phyloP scores from a whole-genome alignment of 2,797 vertebrate genomes.

The Leptatherina wallacei region DNA sequence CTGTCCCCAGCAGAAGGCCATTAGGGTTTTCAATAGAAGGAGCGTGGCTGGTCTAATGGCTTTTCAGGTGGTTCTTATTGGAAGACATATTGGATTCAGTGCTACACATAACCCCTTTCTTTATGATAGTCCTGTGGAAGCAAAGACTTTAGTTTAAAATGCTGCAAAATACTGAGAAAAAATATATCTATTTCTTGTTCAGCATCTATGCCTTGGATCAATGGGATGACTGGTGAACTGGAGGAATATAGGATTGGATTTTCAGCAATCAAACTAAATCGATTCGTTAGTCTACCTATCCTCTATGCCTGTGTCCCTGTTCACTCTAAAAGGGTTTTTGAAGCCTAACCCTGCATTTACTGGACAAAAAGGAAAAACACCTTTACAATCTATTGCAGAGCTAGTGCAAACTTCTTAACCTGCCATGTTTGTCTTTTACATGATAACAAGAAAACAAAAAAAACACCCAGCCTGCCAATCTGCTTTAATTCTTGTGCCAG shows the following conservation, averaged over 20 bases:
- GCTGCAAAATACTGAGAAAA: constrained; percentile 1
- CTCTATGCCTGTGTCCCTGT: not conserved
- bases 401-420: not conserved
- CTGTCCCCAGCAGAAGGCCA: constrained; percentile 81
- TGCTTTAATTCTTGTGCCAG: constrained; percentile 11
- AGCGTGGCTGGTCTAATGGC: constrained; percentile 76
- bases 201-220: constrained; percentile 14
- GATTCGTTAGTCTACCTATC: not conserved
- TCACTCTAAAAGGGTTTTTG: not conserved
- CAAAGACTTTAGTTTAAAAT: constrained; percentile 24
- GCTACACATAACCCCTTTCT: constrained; percentile 54
- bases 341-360: not conserved
- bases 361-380: not conserved
- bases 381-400: constrained; percentile 6
- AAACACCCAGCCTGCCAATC: constrained; percentile 8
- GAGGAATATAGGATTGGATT: constrained; percentile 13
- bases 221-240: constrained; percentile 13
- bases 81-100: constrained; percentile 79
- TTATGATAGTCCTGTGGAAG: constrained; percentile 44
- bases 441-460: constrained; percentile 16
- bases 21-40: constrained; percentile 77
- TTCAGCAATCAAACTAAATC: constrained; percentile 19
- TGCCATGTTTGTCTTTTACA: not conserved
- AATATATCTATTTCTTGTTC: constrained; percentile 4
- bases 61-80: constrained; percentile 77